Base-by-base conservation (phyloP, 2,888 invertebrate genomes). In the Nycteola revayana region DNA sequence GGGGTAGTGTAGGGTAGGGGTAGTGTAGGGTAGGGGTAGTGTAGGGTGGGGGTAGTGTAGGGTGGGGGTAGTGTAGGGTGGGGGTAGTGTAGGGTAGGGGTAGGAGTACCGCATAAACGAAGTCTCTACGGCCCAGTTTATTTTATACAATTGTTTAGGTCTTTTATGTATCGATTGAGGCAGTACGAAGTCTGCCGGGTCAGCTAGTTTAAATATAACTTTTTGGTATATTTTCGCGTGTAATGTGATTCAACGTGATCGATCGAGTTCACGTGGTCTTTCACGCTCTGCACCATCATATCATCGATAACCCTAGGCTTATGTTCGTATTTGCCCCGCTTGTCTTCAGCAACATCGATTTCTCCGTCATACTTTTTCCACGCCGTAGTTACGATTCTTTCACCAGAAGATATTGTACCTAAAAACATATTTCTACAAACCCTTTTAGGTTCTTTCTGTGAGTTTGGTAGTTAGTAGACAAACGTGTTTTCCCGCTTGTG, bases 381-480 rank as follows among this genome's bases (percentile, higher is more conserved):
- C 0, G 39, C 30, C 8, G 39, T 39, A n/a, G 21, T 33, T 25
- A 34, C 17, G 1, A 39, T 31, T 25, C 36, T n/a, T 10, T 37
- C 36, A 27, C 39, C 21, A 11, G 23, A 10, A 14, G 33, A 23
- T 25, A 39, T 20, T 3, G 39, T 39, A 21, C 18, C 34, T 9
- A 39, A 28, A 17, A 39, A 39, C 34, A 39, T 39, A 9, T 10
- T 24, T 9, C 7, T 30, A 28, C 39, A 39, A 7, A 34, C 34
- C 4, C 18, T 37, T 30, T 20, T 25, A n/a, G 23, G 1, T 27
- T 28, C 18, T 10, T 28, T 27, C 8, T 25, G 4, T 26, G 25
- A 5, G 10, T n/a, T 26, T 36, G 35, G 35, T 6, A 37, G 24
- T 5, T 25, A 37, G 10, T 32, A 32, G 7, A 21, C 7, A 22